phyloP scores from a whole-genome alignment of 2,888 invertebrate species.

The Drosophila acutilabella region DNA sequence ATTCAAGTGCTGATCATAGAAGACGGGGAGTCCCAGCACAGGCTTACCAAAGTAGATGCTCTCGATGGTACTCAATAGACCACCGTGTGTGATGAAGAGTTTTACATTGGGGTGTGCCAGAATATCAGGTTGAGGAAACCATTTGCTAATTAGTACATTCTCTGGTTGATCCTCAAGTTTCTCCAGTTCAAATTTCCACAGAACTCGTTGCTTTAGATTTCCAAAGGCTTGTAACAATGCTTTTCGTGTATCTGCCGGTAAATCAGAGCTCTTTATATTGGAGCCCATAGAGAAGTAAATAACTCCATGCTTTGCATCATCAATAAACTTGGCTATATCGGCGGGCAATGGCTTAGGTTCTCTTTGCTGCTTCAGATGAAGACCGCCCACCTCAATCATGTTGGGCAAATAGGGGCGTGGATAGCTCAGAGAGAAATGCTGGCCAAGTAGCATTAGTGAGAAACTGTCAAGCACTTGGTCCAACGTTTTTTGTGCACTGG shows the following conservation, averaged over 20 bases:
- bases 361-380: constrained; percentile 77
- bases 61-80: constrained; percentile 85
- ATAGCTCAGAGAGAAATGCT: constrained; percentile 79
- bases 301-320: constrained; percentile 83
- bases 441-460: constrained; percentile 81
- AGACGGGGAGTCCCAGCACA: constrained; percentile 85
- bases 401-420: constrained; percentile 83
- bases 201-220: constrained; percentile 70
- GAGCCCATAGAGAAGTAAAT: constrained; percentile 86
- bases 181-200: constrained; percentile 85
- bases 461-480: constrained; percentile 71
- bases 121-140: constrained; percentile 85
- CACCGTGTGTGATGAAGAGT: constrained; percentile 85
- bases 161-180: constrained; percentile 69
- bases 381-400: constrained; percentile 84
- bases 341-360: constrained; percentile 71
- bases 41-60: constrained; percentile 85
- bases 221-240: constrained; percentile 64
- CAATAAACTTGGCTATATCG: constrained; percentile 83
- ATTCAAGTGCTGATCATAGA: constrained; percentile 86
- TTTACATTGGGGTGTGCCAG: constrained; percentile 85
- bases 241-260: constrained; percentile 66
- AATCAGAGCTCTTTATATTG: constrained; percentile 76
- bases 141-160: constrained; percentile 82
- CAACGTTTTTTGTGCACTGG: constrained; percentile 52